Conservation (phyloP, 1,140 invertebrate species). For the Nylanderia fulva region DNA sequence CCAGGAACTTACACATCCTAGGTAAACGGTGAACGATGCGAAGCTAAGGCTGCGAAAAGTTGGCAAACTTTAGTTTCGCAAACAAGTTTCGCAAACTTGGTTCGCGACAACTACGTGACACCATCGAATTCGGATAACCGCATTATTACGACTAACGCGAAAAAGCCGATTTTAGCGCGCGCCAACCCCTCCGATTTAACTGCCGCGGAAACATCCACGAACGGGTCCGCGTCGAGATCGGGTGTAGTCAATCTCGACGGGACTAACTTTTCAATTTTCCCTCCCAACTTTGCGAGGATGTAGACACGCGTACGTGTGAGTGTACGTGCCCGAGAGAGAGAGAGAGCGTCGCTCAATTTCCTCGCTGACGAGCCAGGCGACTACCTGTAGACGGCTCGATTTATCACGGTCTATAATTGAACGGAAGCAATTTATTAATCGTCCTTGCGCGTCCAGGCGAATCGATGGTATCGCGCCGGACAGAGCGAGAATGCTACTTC, state of each 20-base stretch:
- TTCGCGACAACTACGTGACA: constrained; percentile 42
- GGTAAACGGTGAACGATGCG: background rate
- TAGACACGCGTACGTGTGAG: background rate
- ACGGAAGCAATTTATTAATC: constrained; percentile 78
- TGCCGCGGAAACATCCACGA: constrained; percentile 48
- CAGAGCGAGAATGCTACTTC: constrained; percentile 57
- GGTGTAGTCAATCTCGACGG: constrained; percentile 68
- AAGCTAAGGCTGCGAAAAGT: background rate
- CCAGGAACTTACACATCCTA: background rate
- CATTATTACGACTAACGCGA: constrained; percentile 52
- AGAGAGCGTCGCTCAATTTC: constrained; percentile 68
- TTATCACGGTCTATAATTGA: constrained; percentile 76
- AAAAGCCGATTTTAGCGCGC: constrained; percentile 49
- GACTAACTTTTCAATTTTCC: constrained; percentile 76
- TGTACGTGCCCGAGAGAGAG: background rate
- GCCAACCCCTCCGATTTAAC: constrained; percentile 49
- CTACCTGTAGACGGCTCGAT: constrained; percentile 70
- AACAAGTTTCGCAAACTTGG: constrained; percentile 42
- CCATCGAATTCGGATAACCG: constrained; percentile 56
- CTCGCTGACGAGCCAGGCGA: constrained; percentile 68
- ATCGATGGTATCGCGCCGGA: constrained; percentile 65
- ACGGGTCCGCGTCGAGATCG: constrained; percentile 28
- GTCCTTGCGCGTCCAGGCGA: constrained; percentile 62
- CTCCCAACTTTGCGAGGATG: constrained; percentile 56
- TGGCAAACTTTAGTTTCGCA: constrained; percentile 5